Evolutionary conservation across 2,797 vertebrate genomes (phyloP), one percentile per base, ranked within the genome.

Genomic region (Toxotes lorentzi): DNA sequence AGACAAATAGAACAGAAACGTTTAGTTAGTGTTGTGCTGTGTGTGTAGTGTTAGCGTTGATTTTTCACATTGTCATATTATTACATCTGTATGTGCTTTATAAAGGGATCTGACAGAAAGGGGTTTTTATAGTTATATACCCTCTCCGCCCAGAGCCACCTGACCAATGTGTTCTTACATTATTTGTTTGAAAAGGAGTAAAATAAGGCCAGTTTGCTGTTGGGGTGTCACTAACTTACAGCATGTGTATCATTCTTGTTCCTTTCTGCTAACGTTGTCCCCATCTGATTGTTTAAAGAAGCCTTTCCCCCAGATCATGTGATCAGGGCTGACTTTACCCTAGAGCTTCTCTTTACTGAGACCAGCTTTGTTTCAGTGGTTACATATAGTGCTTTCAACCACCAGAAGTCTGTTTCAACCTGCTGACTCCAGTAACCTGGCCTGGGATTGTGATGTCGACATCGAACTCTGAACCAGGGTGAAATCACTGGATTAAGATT

Each of bases 291-390:
- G 35, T 43, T 69, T 60, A 43, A 43, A 64, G 69, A 19, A 35
- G 41, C 65, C 17, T 57, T 78, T 75, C 9, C 51, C 50, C 32
- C 74, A 16, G 64, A 71, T 76, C 85, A 79, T 67, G 78, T 82
- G 85, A 86, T 79, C 75, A n/a, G 48, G 59, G 32, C 30, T 32
- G 32, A 38, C 74, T 64, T 64, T 14, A 35, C 65, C 73, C 66
- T 32, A 4, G n/a, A 86, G 81, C 78, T 10, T 78, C 81, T 76
- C 63, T 45, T 73, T 71, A 56, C 63, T 68, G 40, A 85, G 71
- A 59, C 41, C 60, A 16, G 81, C 75, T 81, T 83, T 81, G 81
- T 83, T 81, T 66, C 65, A 30, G 27, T n/a, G 54, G 67, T 74
- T 74, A 51, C 70, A 61, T 53, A 51, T 17, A 65, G 54, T 27